Percentiles rank a stretch among this genome's conserved stretches.
These are phyloP conservation scores for Sorex maritimensis DNA, from an alignment of 2,797 vertebrate species.

Conservation along the genomic window DNA sequence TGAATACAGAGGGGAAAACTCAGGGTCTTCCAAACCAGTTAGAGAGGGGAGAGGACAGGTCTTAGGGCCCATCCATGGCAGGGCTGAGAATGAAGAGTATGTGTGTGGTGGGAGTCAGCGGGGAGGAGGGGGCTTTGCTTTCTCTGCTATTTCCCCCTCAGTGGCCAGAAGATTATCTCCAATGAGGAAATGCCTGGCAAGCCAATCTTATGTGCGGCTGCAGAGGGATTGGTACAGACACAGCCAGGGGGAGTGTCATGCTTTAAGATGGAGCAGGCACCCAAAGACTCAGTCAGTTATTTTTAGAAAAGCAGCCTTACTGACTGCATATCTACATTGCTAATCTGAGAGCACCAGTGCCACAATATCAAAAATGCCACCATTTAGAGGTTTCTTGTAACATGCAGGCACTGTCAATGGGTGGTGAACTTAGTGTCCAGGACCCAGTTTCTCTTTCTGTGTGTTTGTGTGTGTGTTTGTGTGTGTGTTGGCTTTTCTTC, in stretches of 20 bases:
- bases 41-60: not conserved
- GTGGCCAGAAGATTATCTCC: too few relatives aligned
- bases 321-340: not conserved
- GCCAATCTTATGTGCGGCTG: too few relatives aligned
- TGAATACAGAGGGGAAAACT: not conserved
- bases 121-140: too few relatives aligned
- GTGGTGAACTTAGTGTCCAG: too few relatives aligned
- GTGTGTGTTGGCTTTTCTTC: not conserved
- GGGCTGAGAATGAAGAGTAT: not conserved
- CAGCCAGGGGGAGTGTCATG: not conserved
- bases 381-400: not conserved
- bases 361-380: not conserved
- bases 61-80: accelerated
- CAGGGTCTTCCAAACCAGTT: not conserved
- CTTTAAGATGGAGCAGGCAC: not conserved
- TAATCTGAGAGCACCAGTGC: not conserved
- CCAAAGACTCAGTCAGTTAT: not conserved
- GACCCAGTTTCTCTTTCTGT: not conserved
- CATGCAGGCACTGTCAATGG: accelerated
- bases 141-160: too few relatives aligned
- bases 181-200: too few relatives aligned
- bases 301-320: not conserved
- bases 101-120: too few relatives aligned
- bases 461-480: too few relatives aligned
- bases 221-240: too few relatives aligned